A percentile compares a stretch with the other conserved stretches of the same genome.
Conservation (phyloP, 2,113 vertebrate species). For the Percina caprodes region DNA sequence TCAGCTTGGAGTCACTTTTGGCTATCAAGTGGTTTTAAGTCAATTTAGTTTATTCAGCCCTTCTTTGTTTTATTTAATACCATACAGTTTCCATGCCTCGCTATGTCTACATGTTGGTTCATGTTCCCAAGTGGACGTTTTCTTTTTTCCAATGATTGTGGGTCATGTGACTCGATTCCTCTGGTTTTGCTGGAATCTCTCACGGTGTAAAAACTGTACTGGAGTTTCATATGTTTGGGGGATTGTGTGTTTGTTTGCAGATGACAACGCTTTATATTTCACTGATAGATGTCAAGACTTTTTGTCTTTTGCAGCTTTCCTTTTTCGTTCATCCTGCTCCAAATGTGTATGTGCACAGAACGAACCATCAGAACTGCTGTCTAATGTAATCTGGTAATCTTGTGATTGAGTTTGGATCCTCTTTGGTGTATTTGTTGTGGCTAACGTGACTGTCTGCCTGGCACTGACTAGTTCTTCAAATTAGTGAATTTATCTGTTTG, state of each 20-base stretch:
- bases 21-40: neutral
- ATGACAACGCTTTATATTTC: neutral
- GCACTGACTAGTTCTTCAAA: slow-evolving; percentile 12
- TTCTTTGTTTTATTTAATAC: neutral
- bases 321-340: neutral
- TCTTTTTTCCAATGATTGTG: neutral
- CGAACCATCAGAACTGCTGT: slow-evolving; percentile 11
- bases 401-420: slow-evolving; percentile 15
- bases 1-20: neutral
- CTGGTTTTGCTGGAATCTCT: neutral
- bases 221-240: neutral
- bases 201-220: neutral
- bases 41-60: neutral
- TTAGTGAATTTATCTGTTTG: neutral
- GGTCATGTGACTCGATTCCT: neutral
- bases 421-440: slow-evolving; percentile 34
- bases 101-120: neutral
- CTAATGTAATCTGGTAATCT: slow-evolving; percentile 20
- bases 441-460: slow-evolving; percentile 35
- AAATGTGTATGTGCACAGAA: slow-evolving; percentile 18
- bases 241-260: slow-evolving; percentile 27
- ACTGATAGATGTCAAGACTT: neutral
- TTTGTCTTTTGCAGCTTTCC: neutral
- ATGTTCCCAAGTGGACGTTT: neutral
- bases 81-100: neutral